These are phyloP conservation scores for Pangasius krempfi DNA, from an alignment of 2,797 vertebrate species.

Conservation along the genomic window DNA sequence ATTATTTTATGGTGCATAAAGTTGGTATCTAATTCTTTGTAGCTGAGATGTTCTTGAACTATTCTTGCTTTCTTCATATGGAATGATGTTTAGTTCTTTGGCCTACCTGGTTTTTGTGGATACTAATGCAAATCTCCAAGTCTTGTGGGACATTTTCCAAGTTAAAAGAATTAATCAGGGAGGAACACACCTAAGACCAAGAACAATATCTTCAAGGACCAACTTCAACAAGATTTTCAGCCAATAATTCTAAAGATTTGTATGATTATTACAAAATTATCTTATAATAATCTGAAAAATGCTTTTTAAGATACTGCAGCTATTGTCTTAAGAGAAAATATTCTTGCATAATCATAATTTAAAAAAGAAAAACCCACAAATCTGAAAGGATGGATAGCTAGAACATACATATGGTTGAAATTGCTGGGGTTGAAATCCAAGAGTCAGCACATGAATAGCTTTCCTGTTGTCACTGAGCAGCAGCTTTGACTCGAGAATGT, in stretches of 20 bases:
- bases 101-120: slow-evolving; percentile 72
- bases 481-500: slow-evolving; percentile 81
- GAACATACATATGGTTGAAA: slow-evolving; percentile 78
- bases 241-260: background rate
- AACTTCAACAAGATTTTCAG: background rate
- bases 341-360: background rate
- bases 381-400: background rate
- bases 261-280: background rate
- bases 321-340: background rate
- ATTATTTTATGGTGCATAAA: background rate
- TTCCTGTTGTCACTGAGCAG: slow-evolving; percentile 73
- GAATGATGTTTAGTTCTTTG: background rate
- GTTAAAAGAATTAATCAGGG: slow-evolving; percentile 79
- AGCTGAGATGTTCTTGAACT: background rate
- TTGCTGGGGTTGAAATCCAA: slow-evolving; percentile 75
- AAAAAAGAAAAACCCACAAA: background rate
- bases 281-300: background rate
- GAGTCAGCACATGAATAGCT: slow-evolving; percentile 76
- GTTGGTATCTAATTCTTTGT: background rate
- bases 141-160: slow-evolving; percentile 73
- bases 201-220: background rate
- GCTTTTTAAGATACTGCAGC: background rate
- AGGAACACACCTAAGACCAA: slow-evolving; percentile 77
- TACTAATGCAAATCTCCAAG: slow-evolving; percentile 76
- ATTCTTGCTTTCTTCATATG: background rate